Percentiles rank a stretch among this genome's conserved stretches.
These are phyloP conservation scores for Psittacus erithacus DNA, from an alignment of 2,113 vertebrate genomes.

Conservation along the genomic window DNA sequence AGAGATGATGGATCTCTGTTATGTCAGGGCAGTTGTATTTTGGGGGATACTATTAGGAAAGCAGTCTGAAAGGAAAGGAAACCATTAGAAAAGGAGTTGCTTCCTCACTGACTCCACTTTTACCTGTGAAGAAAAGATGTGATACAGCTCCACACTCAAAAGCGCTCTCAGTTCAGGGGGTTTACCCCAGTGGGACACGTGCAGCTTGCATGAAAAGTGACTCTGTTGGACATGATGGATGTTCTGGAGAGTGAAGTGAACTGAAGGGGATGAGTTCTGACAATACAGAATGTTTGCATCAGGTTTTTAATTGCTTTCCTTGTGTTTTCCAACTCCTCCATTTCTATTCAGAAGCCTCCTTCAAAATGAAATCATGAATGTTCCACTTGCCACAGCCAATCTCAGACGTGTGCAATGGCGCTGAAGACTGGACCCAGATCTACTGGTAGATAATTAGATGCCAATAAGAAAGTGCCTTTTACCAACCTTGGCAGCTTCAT, in stretches of 20 bases:
- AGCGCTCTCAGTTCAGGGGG: not conserved
- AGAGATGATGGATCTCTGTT: not conserved
- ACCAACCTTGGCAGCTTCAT: not conserved
- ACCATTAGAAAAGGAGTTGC: not conserved
- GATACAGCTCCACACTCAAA: not conserved
- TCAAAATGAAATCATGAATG: slow-evolving; percentile 13
- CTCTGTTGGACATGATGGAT: not conserved
- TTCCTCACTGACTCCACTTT: not conserved
- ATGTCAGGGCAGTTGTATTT: not conserved
- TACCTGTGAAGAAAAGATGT: not conserved
- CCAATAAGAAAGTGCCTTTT: slow-evolving; percentile 36
- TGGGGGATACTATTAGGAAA: not conserved
- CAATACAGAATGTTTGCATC: not conserved
- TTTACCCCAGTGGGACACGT: not conserved
- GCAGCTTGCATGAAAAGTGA: not conserved
- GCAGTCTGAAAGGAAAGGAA: not conserved
- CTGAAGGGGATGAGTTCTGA: not conserved
- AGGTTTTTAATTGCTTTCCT: not conserved
- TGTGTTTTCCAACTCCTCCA: not conserved
- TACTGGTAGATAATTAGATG: not conserved
- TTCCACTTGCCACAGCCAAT: slow-evolving; percentile 1
- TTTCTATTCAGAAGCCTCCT: slow-evolving; percentile 8
- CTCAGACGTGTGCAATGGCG: not conserved
- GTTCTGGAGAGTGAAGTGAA: not conserved
- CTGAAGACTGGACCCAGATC: not conserved